Percentiles rank a stretch among this genome's conserved stretches.
Evolutionary conservation across 2,113 vertebrate species (phyloP).

Genomic region (Helogale parvula): DNA sequence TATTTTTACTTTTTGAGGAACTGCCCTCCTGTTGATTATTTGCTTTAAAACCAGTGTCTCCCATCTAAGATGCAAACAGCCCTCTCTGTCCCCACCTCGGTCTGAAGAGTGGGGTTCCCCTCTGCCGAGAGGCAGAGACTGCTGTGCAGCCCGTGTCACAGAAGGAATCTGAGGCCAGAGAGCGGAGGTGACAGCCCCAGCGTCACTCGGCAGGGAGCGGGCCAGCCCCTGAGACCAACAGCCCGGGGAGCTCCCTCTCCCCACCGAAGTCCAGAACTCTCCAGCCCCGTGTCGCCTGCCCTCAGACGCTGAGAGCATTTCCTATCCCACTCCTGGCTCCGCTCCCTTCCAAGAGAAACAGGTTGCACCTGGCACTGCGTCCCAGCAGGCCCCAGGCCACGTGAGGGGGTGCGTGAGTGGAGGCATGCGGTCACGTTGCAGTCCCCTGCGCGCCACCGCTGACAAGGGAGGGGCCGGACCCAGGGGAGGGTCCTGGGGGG

Average conservation of each 20-base stretch:
- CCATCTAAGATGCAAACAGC: not conserved
- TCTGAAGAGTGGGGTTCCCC: not conserved
- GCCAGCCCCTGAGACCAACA: not conserved
- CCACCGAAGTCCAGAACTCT: rapidly evolving
- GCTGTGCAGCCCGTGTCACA: not conserved
- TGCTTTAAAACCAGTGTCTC: not conserved
- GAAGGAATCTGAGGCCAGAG: not conserved
- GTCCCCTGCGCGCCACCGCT: rapidly evolving
- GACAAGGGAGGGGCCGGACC: not conserved
- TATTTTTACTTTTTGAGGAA: not conserved
- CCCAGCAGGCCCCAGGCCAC: not conserved
- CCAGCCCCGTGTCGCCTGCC: not conserved
- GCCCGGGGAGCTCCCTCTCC: not conserved
- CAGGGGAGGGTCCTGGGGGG: not conserved
- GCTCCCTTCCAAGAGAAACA: constrained; percentile 56
- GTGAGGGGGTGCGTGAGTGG: constrained; percentile 7
- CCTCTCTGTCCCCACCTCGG: not conserved
- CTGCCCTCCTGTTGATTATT: not conserved
- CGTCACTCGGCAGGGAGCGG: not conserved
- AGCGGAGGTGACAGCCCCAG: not conserved
- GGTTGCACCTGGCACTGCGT: constrained; percentile 39
- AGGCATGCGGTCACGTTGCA: not conserved
- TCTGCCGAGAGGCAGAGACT: not conserved
- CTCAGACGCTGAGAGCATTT: not conserved
- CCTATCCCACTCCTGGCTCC: not conserved